Base-by-base conservation (phyloP, 2,888 invertebrate species). In the Ophioninae sp. region DNA sequence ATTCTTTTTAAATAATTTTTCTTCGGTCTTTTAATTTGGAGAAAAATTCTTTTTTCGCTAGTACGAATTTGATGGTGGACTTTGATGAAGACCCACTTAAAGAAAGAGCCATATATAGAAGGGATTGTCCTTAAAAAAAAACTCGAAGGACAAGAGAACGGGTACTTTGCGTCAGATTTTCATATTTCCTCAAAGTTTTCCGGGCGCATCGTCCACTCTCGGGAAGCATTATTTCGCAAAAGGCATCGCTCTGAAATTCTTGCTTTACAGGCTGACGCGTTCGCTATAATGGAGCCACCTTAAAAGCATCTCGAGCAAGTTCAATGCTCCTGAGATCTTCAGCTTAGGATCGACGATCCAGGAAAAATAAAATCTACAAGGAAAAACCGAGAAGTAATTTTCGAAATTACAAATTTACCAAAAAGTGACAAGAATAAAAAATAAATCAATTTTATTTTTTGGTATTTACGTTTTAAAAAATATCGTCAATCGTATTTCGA, bases 261-360 rank as follows among this genome's bases (percentile, higher is more conserved):
- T 20, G 7, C 3, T 59, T 72, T 44, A 17, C 21, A 61, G 17
- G 20, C 20, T 67, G 57, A 39, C 10, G 72, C 41, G 41, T 39
- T 70, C 64, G 41, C 64, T 65, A 72, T 59, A 65, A 65, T 59
- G 44, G 37, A 69, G 44, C 70, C 56, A 70, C 76, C 65, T 75
- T 78, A 69, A 79, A 72, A 70, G 79, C 65, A 67, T 83, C 30
- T 67, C 76, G 56, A 61, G 75, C 17, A 5, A 50, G 50, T 69
- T 41, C 56, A 77, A n/a, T 21, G 56, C 50, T 68, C 65, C 56
- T 39, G 44, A 37, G 59, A 74, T 68, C 56, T 70, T 57, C 61
- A 20, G 50, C 61, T 69, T 7, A 10, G 59, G 23, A 57, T 69
- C 57, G 56, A 64, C 64, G 67, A 75, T 74, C 67, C 37, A 64